phyloP scores from a whole-genome alignment of 2,113 vertebrate genomes.

The Chitala chitala region DNA sequence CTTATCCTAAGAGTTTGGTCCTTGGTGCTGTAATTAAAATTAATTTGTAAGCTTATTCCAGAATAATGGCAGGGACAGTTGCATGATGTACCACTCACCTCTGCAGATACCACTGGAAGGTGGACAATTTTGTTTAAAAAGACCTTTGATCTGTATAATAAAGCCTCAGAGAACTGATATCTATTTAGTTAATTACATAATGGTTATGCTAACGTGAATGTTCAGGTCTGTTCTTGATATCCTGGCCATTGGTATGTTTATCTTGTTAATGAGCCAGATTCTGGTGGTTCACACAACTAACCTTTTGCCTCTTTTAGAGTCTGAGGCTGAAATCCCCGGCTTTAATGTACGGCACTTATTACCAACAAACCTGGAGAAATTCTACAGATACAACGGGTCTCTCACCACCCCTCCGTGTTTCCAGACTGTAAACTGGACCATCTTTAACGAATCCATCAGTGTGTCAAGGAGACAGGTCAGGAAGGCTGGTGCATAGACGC shows the following conservation, averaged over 20 bases:
- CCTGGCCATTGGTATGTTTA: neutral
- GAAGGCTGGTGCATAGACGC: no score
- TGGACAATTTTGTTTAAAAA: neutral
- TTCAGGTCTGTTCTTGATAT: neutral
- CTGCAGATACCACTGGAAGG: neutral
- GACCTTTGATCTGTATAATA: neutral
- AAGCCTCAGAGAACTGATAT: neutral
- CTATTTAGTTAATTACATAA: neutral
- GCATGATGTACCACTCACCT: neutral
- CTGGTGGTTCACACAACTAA: neutral
- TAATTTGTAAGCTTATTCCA: no score
- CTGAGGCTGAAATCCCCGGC: constrained; percentile 57
- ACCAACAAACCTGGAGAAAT: constrained; percentile 63
- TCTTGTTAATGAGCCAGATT: neutral
- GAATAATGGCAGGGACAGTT: no score
- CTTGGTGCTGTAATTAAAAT: neutral
- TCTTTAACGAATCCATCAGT: constrained; percentile 73
- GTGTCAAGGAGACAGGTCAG: constrained; percentile 68
- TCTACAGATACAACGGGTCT: constrained; percentile 76
- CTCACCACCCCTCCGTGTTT: constrained; percentile 78
- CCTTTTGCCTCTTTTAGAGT: constrained; percentile 43
- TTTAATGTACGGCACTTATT: constrained; percentile 71
- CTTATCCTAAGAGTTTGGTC: no score
- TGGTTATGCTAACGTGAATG: neutral
- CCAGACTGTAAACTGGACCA: constrained; percentile 75